Conservation (phyloP, 1,140 invertebrate species). For the Chymomyza costata region DNA sequence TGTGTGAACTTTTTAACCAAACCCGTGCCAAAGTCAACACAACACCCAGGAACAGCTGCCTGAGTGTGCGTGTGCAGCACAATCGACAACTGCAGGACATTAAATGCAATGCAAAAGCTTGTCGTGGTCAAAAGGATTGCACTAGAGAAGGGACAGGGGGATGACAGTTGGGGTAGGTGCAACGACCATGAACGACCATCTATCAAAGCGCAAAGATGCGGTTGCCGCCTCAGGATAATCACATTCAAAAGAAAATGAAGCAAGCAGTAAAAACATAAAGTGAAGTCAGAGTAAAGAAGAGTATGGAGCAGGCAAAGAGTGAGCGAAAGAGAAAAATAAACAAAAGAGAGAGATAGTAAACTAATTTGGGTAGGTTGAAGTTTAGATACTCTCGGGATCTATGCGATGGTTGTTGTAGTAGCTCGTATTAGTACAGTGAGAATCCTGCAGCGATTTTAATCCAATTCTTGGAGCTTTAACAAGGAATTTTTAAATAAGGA, state of each 20-base stretch:
- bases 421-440: too few species aligned
- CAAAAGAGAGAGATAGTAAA: neutral
- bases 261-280: constrained; percentile 62
- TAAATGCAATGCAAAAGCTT: constrained; percentile 52
- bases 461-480: too few species aligned
- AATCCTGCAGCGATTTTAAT: too few species aligned
- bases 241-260: constrained; percentile 71
- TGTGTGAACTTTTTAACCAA: constrained; percentile 72
- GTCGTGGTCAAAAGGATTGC: constrained; percentile 5
- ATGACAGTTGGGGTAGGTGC: constrained; percentile 1
- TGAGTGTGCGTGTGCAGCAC: constrained; percentile 16
- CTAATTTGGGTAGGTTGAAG: neutral
- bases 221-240: constrained; percentile 64
- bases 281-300: too few species aligned
- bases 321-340: constrained; percentile 1
- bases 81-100: constrained; percentile 60
- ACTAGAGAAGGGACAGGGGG: neutral
- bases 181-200: constrained; percentile 38
- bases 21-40: constrained; percentile 71
- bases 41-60: constrained; percentile 39
- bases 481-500: too few species aligned
- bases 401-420: too few species aligned
- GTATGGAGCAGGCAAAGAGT: constrained; percentile 4
- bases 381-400: too few species aligned
- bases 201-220: constrained; percentile 62